Evolutionary conservation across 2,888 invertebrate species (phyloP), one percentile per base, ranked within the genome.

Genomic region (Drosophila pseudotakahashii): DNA sequence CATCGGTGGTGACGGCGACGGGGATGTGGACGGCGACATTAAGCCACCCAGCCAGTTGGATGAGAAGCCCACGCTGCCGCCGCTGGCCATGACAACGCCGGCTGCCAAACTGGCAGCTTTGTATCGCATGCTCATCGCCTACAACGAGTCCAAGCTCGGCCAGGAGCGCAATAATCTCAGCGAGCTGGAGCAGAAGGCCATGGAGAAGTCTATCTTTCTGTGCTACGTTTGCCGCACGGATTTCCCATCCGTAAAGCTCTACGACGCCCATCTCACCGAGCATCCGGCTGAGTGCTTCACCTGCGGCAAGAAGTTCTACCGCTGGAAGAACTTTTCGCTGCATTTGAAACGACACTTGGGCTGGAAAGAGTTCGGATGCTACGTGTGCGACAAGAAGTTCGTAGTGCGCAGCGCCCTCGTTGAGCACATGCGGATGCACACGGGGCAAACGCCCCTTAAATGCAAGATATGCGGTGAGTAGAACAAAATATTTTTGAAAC

Each of bases 271-370:
- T 90, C 93, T 97, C 39, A 95, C 95, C 83, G 93, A 95, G 45
- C 97, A 97, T 91, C 97, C 97, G 0, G 93, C 97, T 59, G 96
- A 97, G 91, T 97, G 97, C 80, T 94, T 95, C 70, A 94, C 96
- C 16, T 97, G 97, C 89, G 96, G 96, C 13, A 96, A 96, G 89
- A 95, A 94, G 89, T 97, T 96, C 93, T 94, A 94, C 87, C 93
- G 95, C 16, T 94, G 95, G 90, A 95, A 95, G 76, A 96, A 96
- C 91, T 94, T 96, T 71, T 95, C 95, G 52, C 92, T 96, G 44
- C 97, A 97, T 90, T 93, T 96, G 90, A 96, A 96, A 89, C 95
- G 96, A 1, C 97, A 97, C 91, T 92, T 96, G 68, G 96, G 95
- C 16, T 95, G 97, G 89, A 96, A 95, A 89, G 95, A 96, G 76